Evolutionary conservation across 1,140 invertebrate genomes (phyloP).

Genomic region (Drosophila ficusphila): DNA sequence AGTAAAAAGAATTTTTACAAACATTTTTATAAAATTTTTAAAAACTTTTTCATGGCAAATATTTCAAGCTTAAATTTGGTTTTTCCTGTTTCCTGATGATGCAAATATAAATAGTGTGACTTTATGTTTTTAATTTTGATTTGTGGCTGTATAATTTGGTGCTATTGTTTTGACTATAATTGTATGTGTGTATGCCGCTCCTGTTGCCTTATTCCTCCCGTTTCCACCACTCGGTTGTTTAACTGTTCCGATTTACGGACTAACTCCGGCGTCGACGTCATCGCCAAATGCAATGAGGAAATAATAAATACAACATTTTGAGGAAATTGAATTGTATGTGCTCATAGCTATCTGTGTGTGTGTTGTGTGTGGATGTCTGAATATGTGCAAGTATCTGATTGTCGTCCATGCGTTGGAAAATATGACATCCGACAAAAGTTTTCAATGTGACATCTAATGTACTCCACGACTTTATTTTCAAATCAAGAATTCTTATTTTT

Average conservation of each 20-base stretch:
- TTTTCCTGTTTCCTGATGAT: no score
- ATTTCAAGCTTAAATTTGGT: neutral
- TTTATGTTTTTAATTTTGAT: no score
- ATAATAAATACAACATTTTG: conserved; percentile 83
- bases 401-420: conserved; percentile 22
- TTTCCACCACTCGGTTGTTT: conserved; percentile 28
- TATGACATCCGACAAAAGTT: conserved; percentile 49
- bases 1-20: no score
- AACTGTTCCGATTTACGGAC: conserved; percentile 79
- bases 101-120: no score
- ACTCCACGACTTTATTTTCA: no score
- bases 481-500: neutral
- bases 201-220: neutral
- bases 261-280: conserved; percentile 53
- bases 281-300: conserved; percentile 76
- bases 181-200: conserved; percentile 23
- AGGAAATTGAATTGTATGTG: conserved; percentile 82
- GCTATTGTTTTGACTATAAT: neutral
- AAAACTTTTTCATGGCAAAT: no score
- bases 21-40: neutral
- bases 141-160: neutral
- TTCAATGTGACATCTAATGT: neutral
- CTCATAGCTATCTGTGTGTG: conserved; percentile 44
- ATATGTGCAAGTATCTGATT: conserved; percentile 35
- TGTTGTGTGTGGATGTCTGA: neutral